phyloP scores from a whole-genome alignment of 2,797 vertebrate species.

The Neosilurus hyrtlii region DNA sequence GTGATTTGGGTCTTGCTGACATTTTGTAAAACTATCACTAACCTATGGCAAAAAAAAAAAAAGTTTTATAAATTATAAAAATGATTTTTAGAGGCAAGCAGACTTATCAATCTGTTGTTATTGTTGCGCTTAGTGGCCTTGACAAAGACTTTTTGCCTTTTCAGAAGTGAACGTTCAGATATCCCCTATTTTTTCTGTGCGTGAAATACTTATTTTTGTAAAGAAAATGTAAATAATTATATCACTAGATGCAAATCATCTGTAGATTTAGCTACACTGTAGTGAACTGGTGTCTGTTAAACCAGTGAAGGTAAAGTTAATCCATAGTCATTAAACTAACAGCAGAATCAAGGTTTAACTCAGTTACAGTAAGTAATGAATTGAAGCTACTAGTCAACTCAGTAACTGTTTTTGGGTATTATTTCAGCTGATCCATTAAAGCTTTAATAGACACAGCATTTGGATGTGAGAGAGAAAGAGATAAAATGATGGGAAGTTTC shows the following conservation, averaged over 20 bases:
- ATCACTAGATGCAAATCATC: neutral
- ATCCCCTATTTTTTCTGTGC: neutral
- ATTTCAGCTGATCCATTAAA: neutral
- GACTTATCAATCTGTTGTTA: neutral
- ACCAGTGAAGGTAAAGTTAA: neutral
- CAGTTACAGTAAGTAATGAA: neutral
- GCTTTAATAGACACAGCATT: neutral
- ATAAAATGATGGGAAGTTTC: neutral
- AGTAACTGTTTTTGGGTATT: neutral
- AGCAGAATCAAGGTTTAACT: neutral
- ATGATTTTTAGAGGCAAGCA: neutral
- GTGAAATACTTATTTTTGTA: neutral
- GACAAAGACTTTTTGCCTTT: neutral
- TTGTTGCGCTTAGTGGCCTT: neutral
- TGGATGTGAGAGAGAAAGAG: neutral
- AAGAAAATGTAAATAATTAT: neutral
- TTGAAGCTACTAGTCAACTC: neutral
- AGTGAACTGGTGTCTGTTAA: neutral
- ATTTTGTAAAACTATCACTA: neutral
- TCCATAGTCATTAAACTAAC: neutral
- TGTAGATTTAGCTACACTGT: neutral
- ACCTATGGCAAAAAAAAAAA: neutral
- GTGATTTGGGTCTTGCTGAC: neutral
- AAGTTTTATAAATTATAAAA: neutral
- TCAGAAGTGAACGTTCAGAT: neutral